Base-by-base conservation (phyloP, 2,888 invertebrate species). In the Cryptus viduatorius region DNA sequence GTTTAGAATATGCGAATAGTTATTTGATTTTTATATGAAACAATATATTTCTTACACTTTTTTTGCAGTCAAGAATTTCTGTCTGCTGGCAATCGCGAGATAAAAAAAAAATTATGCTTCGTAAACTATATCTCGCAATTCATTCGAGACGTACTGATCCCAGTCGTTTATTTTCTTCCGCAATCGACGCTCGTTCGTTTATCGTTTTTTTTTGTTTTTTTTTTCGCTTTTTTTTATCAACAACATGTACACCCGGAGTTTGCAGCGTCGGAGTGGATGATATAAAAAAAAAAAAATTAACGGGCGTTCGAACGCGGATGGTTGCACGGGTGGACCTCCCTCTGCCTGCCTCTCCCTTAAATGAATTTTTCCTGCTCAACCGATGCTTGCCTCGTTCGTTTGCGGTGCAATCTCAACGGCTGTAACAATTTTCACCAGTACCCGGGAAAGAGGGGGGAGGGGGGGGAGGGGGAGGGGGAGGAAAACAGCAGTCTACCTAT, bases 341-440 rank as follows among this genome's bases (percentile, higher is more conserved):
- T 24, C 56, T 19, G 56, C 24, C 56, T 56, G 19, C 24, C 56
- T 56, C 56, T 19, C 24, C 56, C 24, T 19, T 56, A 19, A 56
- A 56, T 56, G 19, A 56, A 56, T 56, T 10, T 24, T 56, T 12
- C 24, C 56, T 24, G 24, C 12, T 12, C 24, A 56, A 56, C 56
- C 56, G 56, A 56, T 19, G 56, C 19, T 56, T 56, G 56, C 56
- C 37, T 56, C 56, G 24, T 12, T 19, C 56, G 56, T 56, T 37
- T 56, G 56, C 24, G 16, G 16, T 53, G 53, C 53, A 53, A 53
- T 53, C 19, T 53, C 53, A 53, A 53, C 53, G 37, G 53, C 53
- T 53, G 53, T 53, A 19, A 53, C 53, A 53, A 19, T 37, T 37
- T 37, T 37, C 37, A 37, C 37, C 37, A 1, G 37, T 24, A 24